Base-by-base conservation (phyloP, 2,113 vertebrate species). In the Romanogobio albipinnatus region DNA sequence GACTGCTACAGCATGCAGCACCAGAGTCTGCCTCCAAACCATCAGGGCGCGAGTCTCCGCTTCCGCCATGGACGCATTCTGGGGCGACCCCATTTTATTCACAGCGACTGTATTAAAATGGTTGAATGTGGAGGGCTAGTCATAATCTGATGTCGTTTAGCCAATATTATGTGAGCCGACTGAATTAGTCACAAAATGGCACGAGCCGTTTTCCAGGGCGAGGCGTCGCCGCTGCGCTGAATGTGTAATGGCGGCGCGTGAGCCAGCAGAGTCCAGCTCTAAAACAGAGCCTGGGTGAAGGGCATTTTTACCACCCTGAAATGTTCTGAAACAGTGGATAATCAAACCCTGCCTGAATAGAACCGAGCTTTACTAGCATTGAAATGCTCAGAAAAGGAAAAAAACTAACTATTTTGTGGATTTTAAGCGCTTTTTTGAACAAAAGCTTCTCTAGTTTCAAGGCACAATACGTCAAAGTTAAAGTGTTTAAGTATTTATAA, bases 1-100 rank as follows among this genome's bases (percentile, higher is more conserved):
- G 81, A 82, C 81, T 82, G 66, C 91, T 90, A 90, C 91, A 91
- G 92, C 93, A 90, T 93, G 94, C 93, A 93, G 94, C 93, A 94
- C 92, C 91, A 91, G 91, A 85, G 76, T 86, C 84, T 88, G 90
- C 93, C 92, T 94, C 91, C 91, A 91, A 90, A 93, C 93, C 91
- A 86, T 87, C 89, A 84, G 85, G 82, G 88, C 86, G 88, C 81
- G 83, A 90, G 91, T 87, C 87, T 92, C 91, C 88, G 84, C 92
- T 92, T 94, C 92, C 94, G 93, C 94, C 92, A 89, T 80, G 90
- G 84, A 85, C 81, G 82, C 82, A 70, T 88, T 84, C 84, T 86
- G 84, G 53, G 70, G 83, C 76, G 53, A 62, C 62, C 39, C 61
- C 78, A 36, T 53, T 49, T 59, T 26, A 36, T 64, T 45, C 84